These are phyloP conservation scores for Pyralis farinalis DNA, from an alignment of 2,888 invertebrate genomes.

Conservation along the genomic window DNA sequence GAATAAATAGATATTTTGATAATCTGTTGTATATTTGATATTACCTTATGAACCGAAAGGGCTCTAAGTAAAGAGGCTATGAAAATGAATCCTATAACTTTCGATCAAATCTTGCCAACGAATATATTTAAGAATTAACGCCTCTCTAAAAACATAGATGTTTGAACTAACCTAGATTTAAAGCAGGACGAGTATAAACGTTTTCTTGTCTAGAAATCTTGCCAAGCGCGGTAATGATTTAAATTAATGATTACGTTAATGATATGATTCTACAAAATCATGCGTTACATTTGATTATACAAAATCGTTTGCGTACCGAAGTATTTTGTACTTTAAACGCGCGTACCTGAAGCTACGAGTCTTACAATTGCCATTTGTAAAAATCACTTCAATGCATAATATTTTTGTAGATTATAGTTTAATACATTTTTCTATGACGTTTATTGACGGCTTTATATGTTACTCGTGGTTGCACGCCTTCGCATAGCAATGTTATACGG, in stretches of 20 bases:
- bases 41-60: too few relatives aligned
- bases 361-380: constrained; percentile 3
- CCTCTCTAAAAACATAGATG: neutral
- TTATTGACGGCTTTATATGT: constrained; percentile 9
- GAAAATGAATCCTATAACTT: neutral
- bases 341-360: constrained; percentile 28
- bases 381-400: constrained; percentile 8
- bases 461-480: constrained; percentile 6
- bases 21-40: too few relatives aligned
- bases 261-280: too few relatives aligned
- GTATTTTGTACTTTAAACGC: constrained; percentile 26
- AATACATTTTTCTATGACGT: constrained; percentile 3
- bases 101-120: constrained; percentile 8
- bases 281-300: too few relatives aligned
- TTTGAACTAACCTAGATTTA: constrained; percentile 5
- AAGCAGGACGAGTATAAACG: constrained; percentile 2
- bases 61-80: constrained; percentile 1
- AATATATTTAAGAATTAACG: constrained; percentile 1
- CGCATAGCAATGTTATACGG: constrained; percentile 26
- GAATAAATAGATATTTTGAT: too few relatives aligned
- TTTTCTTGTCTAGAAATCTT: constrained; percentile 2
- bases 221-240: neutral
- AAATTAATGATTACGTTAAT: too few relatives aligned
- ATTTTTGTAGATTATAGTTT: constrained; percentile 4
- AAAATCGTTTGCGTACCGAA: constrained; percentile 8